Evolutionary conservation across 2,888 invertebrate genomes (phyloP).

Genomic region (Rotaria macrura): DNA sequence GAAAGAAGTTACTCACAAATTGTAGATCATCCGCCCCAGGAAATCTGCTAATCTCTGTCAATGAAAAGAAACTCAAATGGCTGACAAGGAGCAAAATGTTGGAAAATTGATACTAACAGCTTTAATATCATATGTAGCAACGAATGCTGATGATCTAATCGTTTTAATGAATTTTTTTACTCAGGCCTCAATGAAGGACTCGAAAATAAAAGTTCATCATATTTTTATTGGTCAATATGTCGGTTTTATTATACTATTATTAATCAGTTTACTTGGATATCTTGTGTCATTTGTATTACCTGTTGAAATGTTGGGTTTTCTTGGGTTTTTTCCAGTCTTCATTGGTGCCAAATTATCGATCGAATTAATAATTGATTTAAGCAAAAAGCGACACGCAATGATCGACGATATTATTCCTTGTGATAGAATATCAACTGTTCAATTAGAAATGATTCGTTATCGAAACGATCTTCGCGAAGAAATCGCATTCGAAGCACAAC

Average conservation of each 20-base stretch:
- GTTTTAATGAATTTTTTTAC: conserved; percentile 16
- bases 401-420: neutral
- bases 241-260: neutral
- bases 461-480: neutral
- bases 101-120: neutral
- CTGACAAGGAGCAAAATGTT: too few species aligned
- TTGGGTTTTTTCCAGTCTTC: neutral
- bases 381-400: neutral
- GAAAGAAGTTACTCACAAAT: too few species aligned
- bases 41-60: too few species aligned
- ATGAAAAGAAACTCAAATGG: too few species aligned
- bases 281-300: neutral
- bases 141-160: neutral
- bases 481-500: neutral
- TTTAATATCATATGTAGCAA: neutral
- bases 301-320: neutral
- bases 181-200: neutral
- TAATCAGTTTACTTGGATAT: neutral
- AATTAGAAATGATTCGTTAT: neutral
- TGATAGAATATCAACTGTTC: neutral
- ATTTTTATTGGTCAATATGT: conserved; percentile 13
- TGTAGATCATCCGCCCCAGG: too few species aligned
- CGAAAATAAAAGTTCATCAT: neutral
- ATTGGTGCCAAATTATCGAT: neutral
- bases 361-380: neutral